Conservation (phyloP, 2,888 invertebrate species). For the Pyrgus malvae region DNA sequence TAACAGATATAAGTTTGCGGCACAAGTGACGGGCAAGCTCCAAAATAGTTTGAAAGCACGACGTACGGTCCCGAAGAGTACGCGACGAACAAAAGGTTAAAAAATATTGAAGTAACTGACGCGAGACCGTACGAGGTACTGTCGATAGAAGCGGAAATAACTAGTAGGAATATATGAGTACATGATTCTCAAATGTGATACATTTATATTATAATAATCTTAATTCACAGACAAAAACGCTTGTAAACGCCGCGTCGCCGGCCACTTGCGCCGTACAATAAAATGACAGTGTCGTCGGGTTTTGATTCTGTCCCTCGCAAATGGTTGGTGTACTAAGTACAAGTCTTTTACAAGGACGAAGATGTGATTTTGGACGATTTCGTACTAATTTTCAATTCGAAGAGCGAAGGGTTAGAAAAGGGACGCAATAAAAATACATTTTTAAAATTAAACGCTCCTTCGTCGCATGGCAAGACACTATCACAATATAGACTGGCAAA, state of each 20-base stretch:
- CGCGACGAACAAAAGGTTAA: neutral
- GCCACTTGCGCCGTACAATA: constrained; percentile 45
- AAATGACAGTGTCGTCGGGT: constrained; percentile 44
- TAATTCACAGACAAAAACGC: constrained; percentile 21
- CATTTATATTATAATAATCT: constrained; percentile 21
- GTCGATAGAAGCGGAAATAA: constrained; percentile 19
- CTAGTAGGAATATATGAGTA: constrained; percentile 29
- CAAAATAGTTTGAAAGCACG: constrained; percentile 4
- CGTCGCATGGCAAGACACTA: constrained; percentile 74
- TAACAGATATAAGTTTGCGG: constrained; percentile 54
- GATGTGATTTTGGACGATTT: constrained; percentile 67
- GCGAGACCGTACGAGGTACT: neutral
- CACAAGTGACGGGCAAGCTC: constrained; percentile 52
- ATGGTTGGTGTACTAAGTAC: constrained; percentile 72
- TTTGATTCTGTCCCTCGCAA: constrained; percentile 51
- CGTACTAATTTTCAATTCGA: constrained; percentile 27
- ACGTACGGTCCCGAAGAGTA: neutral
- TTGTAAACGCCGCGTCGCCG: constrained; percentile 37
- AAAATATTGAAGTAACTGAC: neutral
- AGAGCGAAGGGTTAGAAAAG: constrained; percentile 51
- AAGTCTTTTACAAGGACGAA: constrained; percentile 80
- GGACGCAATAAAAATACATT: constrained; percentile 50
- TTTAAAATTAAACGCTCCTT: constrained; percentile 40
- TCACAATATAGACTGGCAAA: constrained; percentile 64
- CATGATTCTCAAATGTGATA: constrained; percentile 26